Conservation (phyloP, 2,113 vertebrate species). For the Hylia prasina region DNA sequence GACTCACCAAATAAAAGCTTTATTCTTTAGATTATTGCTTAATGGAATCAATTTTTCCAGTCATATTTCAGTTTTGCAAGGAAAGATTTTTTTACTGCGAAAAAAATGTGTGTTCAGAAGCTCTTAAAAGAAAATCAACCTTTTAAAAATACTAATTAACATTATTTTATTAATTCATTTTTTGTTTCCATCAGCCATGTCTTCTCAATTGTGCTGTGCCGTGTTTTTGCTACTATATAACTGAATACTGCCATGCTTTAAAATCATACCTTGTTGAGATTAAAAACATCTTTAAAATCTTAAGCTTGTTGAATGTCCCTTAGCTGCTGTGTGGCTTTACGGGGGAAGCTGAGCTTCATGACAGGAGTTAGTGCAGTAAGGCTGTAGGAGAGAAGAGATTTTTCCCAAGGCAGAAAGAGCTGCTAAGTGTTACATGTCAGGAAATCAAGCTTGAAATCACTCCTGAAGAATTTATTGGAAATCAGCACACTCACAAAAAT, state of each 20-base stretch:
- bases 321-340: not conserved
- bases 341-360: not conserved
- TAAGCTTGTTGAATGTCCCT: not conserved
- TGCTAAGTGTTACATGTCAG: not conserved
- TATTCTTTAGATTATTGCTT: not conserved
- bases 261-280: not conserved
- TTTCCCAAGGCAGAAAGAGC: not conserved
- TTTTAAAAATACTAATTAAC: not conserved
- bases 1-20: not conserved
- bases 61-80: not conserved
- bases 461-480: not conserved
- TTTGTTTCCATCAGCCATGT: not conserved
- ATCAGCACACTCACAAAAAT: not conserved
- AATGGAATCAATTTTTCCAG: not conserved
- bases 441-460: not conserved
- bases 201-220: not conserved
- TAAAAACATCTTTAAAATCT: not conserved
- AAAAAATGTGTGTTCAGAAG: not conserved
- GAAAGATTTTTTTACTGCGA: not conserved
- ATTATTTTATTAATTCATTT: not conserved
- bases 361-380: not conserved
- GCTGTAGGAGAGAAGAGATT: not conserved
- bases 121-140: not conserved
- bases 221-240: not conserved
- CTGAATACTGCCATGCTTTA: rapidly evolving